Evolutionary conservation across 2,797 vertebrate species (phyloP).

Genomic region (Semaprochilodus insignis): DNA sequence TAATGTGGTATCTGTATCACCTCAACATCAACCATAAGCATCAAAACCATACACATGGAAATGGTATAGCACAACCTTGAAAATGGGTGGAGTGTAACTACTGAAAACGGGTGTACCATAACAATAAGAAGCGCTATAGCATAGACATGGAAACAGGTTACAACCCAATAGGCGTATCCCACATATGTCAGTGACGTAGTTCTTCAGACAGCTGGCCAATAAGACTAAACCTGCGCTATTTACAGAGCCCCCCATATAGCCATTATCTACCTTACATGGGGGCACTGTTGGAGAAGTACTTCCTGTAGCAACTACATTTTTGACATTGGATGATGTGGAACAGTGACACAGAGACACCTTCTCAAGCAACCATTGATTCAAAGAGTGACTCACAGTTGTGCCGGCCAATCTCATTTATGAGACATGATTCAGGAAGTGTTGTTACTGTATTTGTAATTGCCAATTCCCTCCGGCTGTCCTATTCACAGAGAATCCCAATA

Average conservation of each 20-base stretch:
- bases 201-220: too few relatives aligned
- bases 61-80: not conserved
- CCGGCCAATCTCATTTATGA: conserved; percentile 26
- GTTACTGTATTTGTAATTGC: conserved; percentile 31
- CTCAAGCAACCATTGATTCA: conserved; percentile 36
- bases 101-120: not conserved
- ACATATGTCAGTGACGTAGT: too few relatives aligned
- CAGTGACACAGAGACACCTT: conserved; percentile 35
- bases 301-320: not conserved
- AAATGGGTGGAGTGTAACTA: not conserved
- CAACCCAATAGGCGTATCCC: too few relatives aligned
- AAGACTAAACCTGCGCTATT: not conserved
- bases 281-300: not conserved
- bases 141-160: too few relatives aligned
- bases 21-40: too few relatives aligned
- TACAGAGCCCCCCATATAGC: too few relatives aligned
- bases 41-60: too few relatives aligned
- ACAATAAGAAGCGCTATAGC: not conserved
- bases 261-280: too few relatives aligned
- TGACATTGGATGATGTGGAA: conserved; percentile 40
- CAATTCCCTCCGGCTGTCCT: conserved; percentile 7
- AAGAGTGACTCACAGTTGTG: not conserved
- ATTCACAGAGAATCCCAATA: not conserved
- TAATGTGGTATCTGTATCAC: too few relatives aligned
- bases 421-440: conserved; percentile 27